A percentile compares a stretch with the other conserved stretches of the same genome.
phyloP scores from a whole-genome alignment of 2,797 vertebrate genomes.

The Siniperca undulata region DNA sequence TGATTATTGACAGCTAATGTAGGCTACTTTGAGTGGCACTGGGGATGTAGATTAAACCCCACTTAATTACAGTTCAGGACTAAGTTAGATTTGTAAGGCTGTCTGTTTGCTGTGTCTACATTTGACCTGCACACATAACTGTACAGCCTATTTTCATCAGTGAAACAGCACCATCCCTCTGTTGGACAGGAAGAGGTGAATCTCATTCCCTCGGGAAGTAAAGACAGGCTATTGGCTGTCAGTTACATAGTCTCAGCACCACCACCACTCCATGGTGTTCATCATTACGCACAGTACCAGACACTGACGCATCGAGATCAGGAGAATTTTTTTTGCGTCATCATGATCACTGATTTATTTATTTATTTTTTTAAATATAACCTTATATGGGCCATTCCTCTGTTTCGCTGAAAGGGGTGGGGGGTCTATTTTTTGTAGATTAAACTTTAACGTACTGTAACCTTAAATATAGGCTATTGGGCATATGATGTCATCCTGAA shows the following conservation, averaged over 20 bases:
- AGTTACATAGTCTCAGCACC: constrained; percentile 29
- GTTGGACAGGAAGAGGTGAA: constrained; percentile 28
- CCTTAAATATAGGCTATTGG: neutral
- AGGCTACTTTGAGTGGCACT: neutral
- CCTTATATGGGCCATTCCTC: constrained; percentile 65
- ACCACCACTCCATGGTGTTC: constrained; percentile 45
- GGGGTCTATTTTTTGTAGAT: neutral
- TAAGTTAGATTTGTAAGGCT: neutral
- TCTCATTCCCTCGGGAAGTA: constrained; percentile 42
- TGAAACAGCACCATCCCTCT: constrained; percentile 22
- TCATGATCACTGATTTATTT: constrained; percentile 38
- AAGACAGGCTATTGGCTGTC: constrained; percentile 28
- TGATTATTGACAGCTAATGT: constrained; percentile 21
- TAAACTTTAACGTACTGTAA: neutral
- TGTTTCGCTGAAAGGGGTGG: neutral
- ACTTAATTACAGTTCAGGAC: neutral
- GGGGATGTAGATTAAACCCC: neutral
- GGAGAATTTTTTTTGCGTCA: constrained; percentile 76
- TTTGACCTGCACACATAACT: constrained; percentile 29
- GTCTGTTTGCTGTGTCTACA: neutral
- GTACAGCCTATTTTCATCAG: constrained; percentile 31
- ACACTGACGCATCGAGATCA: constrained; percentile 77
- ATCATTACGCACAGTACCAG: constrained; percentile 74
- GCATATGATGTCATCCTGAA: neutral
- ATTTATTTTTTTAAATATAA: constrained; percentile 26